Percentiles rank a stretch among this genome's conserved stretches.
phyloP scores from a whole-genome alignment of 2,113 vertebrate species.

The Syrmaticus mikado region DNA sequence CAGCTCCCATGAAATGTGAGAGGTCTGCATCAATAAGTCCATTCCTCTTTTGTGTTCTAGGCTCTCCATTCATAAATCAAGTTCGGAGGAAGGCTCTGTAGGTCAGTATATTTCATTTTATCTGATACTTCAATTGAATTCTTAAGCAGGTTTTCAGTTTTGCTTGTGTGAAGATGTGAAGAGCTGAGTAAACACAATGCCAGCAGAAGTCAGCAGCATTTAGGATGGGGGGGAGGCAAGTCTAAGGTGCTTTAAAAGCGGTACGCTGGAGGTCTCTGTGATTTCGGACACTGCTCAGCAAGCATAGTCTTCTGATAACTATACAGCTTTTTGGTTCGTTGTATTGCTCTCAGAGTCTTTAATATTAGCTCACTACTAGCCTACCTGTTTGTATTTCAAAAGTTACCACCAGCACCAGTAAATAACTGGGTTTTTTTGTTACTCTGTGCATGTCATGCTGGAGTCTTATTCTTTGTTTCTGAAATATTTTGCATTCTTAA shows the following conservation, averaged over 20 bases:
- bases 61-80: constrained; percentile 92
- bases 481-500: neutral
- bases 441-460: neutral
- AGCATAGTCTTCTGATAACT: neutral
- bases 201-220: constrained; percentile 1
- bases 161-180: neutral
- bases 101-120: constrained; percentile 80
- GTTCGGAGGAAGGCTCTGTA: constrained; percentile 92
- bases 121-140: constrained; percentile 36
- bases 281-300: neutral
- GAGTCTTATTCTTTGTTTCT: neutral
- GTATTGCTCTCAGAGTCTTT: neutral
- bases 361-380: neutral
- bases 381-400: neutral
- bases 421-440: neutral
- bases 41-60: constrained; percentile 77
- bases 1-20: constrained; percentile 39
- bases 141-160: constrained; percentile 35
- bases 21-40: constrained; percentile 42
- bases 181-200: neutral
- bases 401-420: neutral
- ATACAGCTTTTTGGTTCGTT: neutral
- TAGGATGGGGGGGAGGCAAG: fast-evolving
- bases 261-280: neutral
- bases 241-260: neutral